Conservation (phyloP, 2,797 vertebrate genomes). For the Kryptopterus vitreolus region DNA sequence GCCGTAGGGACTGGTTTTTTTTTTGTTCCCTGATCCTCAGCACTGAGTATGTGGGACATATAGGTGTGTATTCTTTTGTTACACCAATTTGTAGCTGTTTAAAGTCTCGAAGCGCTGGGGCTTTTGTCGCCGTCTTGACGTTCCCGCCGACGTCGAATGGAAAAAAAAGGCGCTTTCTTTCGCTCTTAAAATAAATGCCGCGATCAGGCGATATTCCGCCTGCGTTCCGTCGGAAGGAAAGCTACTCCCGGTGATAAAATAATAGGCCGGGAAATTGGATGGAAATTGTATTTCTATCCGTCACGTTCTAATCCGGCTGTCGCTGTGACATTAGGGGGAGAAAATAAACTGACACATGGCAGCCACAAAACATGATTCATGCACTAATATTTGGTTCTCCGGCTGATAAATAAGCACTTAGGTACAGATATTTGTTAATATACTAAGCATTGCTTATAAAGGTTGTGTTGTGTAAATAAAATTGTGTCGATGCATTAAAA, state of each 20-base stretch:
- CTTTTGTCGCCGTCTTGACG: slow-evolving; percentile 29
- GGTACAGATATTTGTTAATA: neutral
- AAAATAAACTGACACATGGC: neutral
- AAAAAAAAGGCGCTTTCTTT: slow-evolving; percentile 50
- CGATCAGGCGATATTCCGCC: slow-evolving; percentile 68
- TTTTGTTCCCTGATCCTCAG: slow-evolving; percentile 66
- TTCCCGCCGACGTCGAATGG: neutral
- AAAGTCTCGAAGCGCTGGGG: neutral
- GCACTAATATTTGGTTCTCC: neutral
- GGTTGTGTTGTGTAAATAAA: too few relatives aligned
- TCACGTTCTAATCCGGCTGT: slow-evolving; percentile 65
- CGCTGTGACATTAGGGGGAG: slow-evolving; percentile 60
- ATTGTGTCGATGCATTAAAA: too few relatives aligned
- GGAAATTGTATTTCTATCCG: slow-evolving; percentile 65
- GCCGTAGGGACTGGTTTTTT: slow-evolving; percentile 56
- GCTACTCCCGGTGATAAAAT: slow-evolving; percentile 67
- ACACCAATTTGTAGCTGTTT: neutral
- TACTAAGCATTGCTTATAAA: neutral
- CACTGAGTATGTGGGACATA: slow-evolving; percentile 54
- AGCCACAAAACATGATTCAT: neutral
- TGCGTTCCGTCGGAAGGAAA: slow-evolving; percentile 68
- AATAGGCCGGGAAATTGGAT: slow-evolving; percentile 55
- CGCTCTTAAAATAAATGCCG: slow-evolving; percentile 63
- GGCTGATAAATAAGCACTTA: neutral
- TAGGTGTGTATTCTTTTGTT: neutral